phyloP scores from a whole-genome alignment of 2,113 vertebrate genomes.

The Parus major region DNA sequence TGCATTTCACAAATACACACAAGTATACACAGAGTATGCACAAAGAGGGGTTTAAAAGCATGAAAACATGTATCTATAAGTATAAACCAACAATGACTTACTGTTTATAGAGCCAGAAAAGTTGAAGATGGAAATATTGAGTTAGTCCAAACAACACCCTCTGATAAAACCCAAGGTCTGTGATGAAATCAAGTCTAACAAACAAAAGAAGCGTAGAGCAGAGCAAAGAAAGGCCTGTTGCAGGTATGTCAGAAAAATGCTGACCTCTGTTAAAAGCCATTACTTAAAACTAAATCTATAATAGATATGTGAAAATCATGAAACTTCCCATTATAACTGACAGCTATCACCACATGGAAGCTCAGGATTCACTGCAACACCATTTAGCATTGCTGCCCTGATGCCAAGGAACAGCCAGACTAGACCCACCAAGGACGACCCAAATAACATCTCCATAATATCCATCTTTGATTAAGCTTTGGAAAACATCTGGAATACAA shows the following conservation, averaged over 20 bases:
- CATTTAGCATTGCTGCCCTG: background rate
- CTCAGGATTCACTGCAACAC: background rate
- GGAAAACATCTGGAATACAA: slow-evolving; percentile 10
- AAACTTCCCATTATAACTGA: background rate
- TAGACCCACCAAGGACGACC: background rate
- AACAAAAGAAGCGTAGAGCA: background rate
- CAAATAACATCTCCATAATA: background rate
- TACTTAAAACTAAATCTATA: background rate
- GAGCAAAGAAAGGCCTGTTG: background rate
- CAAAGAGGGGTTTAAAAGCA: background rate
- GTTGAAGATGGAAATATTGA: slow-evolving; percentile 6
- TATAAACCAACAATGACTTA: background rate
- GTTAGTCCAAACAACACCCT: slow-evolving; percentile 36
- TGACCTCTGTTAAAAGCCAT: background rate
- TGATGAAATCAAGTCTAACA: slow-evolving; percentile 59
- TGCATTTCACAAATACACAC: background rate
- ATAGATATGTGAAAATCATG: background rate
- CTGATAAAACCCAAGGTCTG: slow-evolving; percentile 61
- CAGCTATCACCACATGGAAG: background rate
- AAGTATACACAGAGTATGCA: background rate
- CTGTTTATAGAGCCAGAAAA: slow-evolving; percentile 24
- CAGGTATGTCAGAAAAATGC: background rate
- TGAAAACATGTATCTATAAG: background rate
- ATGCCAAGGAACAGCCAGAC: background rate
- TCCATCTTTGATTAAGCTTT: slow-evolving; percentile 1